These are phyloP conservation scores for Eospalax fontanierii DNA, from an alignment of 2,797 vertebrate genomes.

Conservation along the genomic window DNA sequence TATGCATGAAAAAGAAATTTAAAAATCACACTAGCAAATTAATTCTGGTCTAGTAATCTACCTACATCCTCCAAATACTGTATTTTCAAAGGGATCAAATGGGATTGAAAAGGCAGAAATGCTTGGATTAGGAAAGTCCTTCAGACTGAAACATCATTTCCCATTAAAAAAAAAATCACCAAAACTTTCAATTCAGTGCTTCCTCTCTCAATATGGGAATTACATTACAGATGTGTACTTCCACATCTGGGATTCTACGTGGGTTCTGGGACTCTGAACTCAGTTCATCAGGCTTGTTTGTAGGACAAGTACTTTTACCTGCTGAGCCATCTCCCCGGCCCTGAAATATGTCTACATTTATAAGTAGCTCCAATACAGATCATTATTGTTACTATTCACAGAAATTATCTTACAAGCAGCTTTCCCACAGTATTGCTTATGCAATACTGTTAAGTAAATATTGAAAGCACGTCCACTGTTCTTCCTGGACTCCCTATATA, in stretches of 20 bases:
- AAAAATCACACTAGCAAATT: conserved; percentile 60
- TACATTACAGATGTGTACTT: background rate
- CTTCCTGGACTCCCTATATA: conserved; percentile 5
- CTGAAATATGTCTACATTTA: background rate
- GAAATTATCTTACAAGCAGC: conserved; percentile 6
- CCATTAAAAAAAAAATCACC: background rate
- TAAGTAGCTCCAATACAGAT: background rate
- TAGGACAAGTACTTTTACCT: background rate
- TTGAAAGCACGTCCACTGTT: background rate
- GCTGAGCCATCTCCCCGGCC: background rate
- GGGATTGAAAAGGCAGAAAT: background rate
- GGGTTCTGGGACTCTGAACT: background rate
- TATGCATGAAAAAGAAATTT: background rate
- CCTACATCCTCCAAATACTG: background rate
- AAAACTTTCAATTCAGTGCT: background rate
- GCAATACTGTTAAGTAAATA: background rate
- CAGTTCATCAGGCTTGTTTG: background rate
- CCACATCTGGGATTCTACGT: background rate
- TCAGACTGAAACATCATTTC: background rate
- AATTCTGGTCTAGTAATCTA: background rate
- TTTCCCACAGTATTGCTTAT: background rate
- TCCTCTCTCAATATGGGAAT: background rate
- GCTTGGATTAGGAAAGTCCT: background rate
- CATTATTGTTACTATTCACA: background rate
- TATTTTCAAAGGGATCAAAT: background rate